Conservation (phyloP, 1,140 invertebrate genomes). For the Drosophila punjabiensis region DNA sequence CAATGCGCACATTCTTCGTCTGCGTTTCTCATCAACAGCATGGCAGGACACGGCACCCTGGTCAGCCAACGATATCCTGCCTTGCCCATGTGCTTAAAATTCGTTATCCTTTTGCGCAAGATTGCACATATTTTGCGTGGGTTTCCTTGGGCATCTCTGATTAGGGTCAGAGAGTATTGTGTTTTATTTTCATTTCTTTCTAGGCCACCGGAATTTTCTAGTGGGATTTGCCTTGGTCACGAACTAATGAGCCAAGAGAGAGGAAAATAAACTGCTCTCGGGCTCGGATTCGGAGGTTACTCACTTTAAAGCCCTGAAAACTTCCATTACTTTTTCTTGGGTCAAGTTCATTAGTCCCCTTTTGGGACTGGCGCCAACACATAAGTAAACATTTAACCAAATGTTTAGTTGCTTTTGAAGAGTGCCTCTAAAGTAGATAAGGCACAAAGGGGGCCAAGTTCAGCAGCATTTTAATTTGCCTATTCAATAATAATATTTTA, state of each 20-base stretch:
- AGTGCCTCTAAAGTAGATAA: slow-evolving; percentile 32
- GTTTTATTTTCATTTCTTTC: slow-evolving; percentile 32
- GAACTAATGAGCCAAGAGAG: slow-evolving; percentile 13
- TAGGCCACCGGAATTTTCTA: slow-evolving; percentile 6
- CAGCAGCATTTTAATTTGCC: slow-evolving; percentile 71
- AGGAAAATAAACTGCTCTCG: neutral
- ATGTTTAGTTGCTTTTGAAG: slow-evolving; percentile 41
- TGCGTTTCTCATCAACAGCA: slow-evolving; percentile 47
- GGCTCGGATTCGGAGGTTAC: neutral
- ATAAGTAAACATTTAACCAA: slow-evolving; percentile 64
- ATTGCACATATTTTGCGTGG: slow-evolving; percentile 74
- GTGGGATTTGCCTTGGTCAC: slow-evolving; percentile 20
- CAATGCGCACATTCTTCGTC: slow-evolving; percentile 51
- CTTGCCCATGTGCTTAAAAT: slow-evolving; percentile 58
- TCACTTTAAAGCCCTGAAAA: neutral
- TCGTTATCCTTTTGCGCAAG: slow-evolving; percentile 81
- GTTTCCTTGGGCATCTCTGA: slow-evolving; percentile 42
- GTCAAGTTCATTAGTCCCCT: slow-evolving; percentile 46
- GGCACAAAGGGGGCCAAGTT: slow-evolving; percentile 69
- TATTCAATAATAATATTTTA: slow-evolving; percentile 39
- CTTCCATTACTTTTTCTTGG: slow-evolving; percentile 1
- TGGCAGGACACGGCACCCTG: slow-evolving; percentile 33
- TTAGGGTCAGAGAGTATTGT: slow-evolving; percentile 57
- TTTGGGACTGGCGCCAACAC: slow-evolving; percentile 57
- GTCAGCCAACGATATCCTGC: slow-evolving; percentile 46